Percentiles rank a stretch among this genome's conserved stretches.
Conservation (phyloP, 2,888 invertebrate species). For the Monoplex corrugatus region DNA sequence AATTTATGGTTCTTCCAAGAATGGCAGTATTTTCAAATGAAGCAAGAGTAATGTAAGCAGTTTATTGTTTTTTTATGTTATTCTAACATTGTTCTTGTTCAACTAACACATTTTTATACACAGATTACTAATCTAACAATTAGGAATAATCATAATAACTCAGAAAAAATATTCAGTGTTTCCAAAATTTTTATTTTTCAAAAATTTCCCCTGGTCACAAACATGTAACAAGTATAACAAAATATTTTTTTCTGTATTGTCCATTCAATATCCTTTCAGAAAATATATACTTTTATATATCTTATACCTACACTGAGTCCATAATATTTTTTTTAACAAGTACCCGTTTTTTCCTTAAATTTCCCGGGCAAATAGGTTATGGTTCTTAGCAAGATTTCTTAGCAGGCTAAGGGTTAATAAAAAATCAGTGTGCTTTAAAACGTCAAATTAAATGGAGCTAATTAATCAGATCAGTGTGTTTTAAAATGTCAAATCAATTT, state of each 20-base stretch:
- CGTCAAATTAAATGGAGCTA: no score
- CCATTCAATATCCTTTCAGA: neutral
- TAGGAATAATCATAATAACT: neutral
- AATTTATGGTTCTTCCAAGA: neutral
- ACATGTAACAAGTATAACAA: neutral
- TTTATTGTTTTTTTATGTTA: neutral
- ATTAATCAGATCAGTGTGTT: no score
- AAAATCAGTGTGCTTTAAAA: no score
- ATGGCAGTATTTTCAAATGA: neutral
- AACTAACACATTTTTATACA: neutral
- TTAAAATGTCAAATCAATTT: no score
- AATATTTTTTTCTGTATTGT: neutral
- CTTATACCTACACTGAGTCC: neutral
- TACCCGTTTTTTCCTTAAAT: neutral
- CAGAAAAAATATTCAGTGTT: neutral
- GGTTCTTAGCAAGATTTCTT: neutral
- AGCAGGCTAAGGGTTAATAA: slow-evolving; percentile 10
- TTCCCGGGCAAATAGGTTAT: neutral
- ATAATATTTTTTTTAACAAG: neutral
- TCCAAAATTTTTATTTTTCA: no score
- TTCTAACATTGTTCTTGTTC: neutral
- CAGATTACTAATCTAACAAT: neutral
- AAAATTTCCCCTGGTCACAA: no score
- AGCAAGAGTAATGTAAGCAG: neutral
- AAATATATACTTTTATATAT: neutral